Conservation (phyloP, 2,797 vertebrate genomes). For the Garrulus glandarius region DNA sequence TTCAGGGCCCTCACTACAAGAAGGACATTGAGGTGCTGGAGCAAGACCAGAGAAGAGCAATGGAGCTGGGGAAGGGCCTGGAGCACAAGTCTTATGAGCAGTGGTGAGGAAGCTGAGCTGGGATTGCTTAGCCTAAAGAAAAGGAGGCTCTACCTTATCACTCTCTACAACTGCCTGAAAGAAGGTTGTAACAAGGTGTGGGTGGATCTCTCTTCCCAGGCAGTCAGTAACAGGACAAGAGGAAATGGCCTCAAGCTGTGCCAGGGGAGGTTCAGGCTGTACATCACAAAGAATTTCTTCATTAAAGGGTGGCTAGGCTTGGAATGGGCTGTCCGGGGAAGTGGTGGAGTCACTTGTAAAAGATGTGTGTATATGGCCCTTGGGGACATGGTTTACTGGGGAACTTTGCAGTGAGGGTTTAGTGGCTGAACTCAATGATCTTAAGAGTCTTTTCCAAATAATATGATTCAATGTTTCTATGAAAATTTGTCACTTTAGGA, state of each 20-base stretch:
- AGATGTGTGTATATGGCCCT: rapidly evolving
- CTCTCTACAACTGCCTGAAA: too few species aligned
- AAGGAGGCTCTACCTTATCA: not conserved
- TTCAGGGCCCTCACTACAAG: not conserved
- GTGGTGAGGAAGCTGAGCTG: not conserved
- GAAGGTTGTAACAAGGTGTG: too few species aligned
- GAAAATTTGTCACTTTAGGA: not conserved
- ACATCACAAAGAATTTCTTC: not conserved
- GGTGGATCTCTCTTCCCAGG: not conserved
- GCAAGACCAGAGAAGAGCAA: rapidly evolving
- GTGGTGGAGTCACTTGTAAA: too few species aligned
- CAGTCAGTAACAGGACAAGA: rapidly evolving
- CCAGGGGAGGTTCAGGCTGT: not conserved
- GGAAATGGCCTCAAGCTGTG: not conserved
- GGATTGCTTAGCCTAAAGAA: not conserved
- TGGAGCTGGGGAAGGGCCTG: not conserved
- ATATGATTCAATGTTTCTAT: not conserved
- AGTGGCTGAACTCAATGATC: not conserved
- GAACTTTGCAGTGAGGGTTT: not conserved
- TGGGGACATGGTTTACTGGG: not conserved
- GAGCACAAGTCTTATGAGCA: not conserved
- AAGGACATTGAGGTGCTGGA: not conserved
- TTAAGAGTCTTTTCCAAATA: not conserved
- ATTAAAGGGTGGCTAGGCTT: not conserved
- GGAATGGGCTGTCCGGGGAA: not conserved